Base-by-base conservation (phyloP, 2,113 vertebrate genomes). In the Protobothrops mucrosquamatus region DNA sequence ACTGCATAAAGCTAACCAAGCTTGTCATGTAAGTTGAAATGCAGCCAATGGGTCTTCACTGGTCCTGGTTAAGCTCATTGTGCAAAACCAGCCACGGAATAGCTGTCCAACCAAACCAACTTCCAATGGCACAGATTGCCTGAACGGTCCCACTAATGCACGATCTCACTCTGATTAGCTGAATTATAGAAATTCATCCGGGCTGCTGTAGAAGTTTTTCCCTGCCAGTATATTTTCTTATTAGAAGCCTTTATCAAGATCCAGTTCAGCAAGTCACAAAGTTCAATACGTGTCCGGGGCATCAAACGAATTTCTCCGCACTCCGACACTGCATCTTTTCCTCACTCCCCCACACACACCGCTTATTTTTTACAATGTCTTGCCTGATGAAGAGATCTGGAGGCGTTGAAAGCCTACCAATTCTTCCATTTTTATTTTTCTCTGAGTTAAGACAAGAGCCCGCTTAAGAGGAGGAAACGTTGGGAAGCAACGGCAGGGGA, bases 311-410 rank as follows among this genome's bases (percentile, higher is more conserved):
- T 74, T 74, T 74, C n/a, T 74, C 29, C n/a, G n/a, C 64, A 34
- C 14, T 74, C 64, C 0, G n/a, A 34, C 14, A n/a, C 64, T 14
- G 14, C 64, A 74, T 74, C n/a, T 74, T 34, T 34, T 34, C 14
- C 14, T 34, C 64, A 34, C n/a, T 15, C 0, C 10, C 5, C 2
- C 2, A 4, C 14, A 2, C 5, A 2, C 11, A 4, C 64, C 12
- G 0, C 14, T 74, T 74, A 6, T 74, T 15, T 74, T 34, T 74
- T 74, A 74, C 0, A 2, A 34, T 15, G 34, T 74, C 69, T 74
- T 34, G 69, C n/a, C 64, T 34, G n/a, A 74, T 74, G 69, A 39
- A 34, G 14, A 34, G 69, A 34, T 7, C n/a, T 74, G 69, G 69
- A 74, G n/a, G n/a, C 2, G 14, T 74, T n/a, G n/a, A 74, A 74